A percentile compares a stretch with the other conserved stretches of the same genome.
Conservation (phyloP, 2,888 invertebrate genomes). For the Volucella inanis region DNA sequence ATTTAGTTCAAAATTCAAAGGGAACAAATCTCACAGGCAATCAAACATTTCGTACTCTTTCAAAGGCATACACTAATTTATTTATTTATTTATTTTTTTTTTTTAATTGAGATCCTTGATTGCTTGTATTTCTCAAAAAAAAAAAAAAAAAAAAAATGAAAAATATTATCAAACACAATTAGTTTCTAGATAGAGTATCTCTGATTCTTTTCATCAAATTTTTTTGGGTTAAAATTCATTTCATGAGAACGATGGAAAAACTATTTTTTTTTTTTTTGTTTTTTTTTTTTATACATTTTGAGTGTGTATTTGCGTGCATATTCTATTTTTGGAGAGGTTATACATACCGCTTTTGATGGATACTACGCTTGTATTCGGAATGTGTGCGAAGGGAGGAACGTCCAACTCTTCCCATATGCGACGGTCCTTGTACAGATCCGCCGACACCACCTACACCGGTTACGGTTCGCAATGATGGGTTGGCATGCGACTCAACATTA, state of each 20-base stretch:
- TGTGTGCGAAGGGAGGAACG: conserved; percentile 80
- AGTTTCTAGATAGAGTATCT: conserved; percentile 30
- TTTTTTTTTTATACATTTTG: conserved; percentile 2
- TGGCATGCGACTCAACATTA: conserved; percentile 80
- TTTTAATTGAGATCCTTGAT: conserved; percentile 37
- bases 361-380: conserved; percentile 80
- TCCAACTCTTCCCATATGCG: conserved; percentile 79
- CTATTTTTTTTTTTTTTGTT: conserved; percentile 13
- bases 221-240: conserved; percentile 38
- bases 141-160: conserved; percentile 5
- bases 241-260: conserved; percentile 32
- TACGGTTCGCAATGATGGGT: conserved; percentile 77
- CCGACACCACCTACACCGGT: conserved; percentile 71
- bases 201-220: neutral
- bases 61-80: neutral
- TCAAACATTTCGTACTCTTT: conserved; percentile 34
- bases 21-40: conserved; percentile 26
- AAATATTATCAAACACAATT: conserved; percentile 46
- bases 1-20: conserved; percentile 5
- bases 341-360: conserved; percentile 83
- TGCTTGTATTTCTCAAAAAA: conserved; percentile 11
- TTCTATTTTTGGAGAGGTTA: conserved; percentile 1
- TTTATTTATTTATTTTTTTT: too few relatives aligned
- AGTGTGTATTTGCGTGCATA: too few relatives aligned
- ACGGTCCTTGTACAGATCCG: conserved; percentile 76